Evolutionary conservation across 2,797 vertebrate species (phyloP), one percentile per base, ranked within the genome.

Genomic region (Hozukius guyotensis): DNA sequence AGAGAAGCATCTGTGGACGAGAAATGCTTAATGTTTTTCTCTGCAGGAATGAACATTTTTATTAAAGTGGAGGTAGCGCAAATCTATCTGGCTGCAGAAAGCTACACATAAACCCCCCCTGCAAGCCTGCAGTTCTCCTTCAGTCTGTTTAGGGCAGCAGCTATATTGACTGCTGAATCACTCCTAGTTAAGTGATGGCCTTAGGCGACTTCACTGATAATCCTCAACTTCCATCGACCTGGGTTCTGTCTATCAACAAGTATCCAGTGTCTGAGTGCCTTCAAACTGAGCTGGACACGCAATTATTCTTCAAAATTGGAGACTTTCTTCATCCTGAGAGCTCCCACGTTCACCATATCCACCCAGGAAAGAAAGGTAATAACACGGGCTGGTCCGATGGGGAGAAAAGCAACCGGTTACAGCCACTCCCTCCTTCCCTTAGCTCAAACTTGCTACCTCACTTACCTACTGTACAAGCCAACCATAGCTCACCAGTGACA

Each of bases 291-390:
- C 52, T 14, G 62, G 86, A 86, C 77, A 82, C 22, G 10, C 75
- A 89, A 89, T 92, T 85, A 88, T 89, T 92, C 75, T 81, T 78
- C 68, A 84, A 86, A 92, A 87, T 85, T 88, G 85, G 78, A 81
- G 49, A 82, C 78, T 85, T 88, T 79, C 80, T 76, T 78, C 72
- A 88, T 87, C 76, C 67, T 59, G 65, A 84, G 76, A 75, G 81
- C 77, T 80, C 66, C 70, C 31, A 3, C 3, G 34, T 77, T 81
- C 79, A 55, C 72, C 60, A 46, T 78, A 80, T 84, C 77, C 72
- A 72, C 61, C 76, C 36, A 22, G 36, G 70, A 78, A 87, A 42
- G 56, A 76, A 63, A 79, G 57, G 77, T 79, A 84, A 87, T 87
- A 88, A 84, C 13, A 8, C 10, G 16, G 36, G 11, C 42, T 9